These are phyloP conservation scores for Aspiorhynchus laticeps DNA, from an alignment of 2,113 vertebrate species.

Conservation along the genomic window DNA sequence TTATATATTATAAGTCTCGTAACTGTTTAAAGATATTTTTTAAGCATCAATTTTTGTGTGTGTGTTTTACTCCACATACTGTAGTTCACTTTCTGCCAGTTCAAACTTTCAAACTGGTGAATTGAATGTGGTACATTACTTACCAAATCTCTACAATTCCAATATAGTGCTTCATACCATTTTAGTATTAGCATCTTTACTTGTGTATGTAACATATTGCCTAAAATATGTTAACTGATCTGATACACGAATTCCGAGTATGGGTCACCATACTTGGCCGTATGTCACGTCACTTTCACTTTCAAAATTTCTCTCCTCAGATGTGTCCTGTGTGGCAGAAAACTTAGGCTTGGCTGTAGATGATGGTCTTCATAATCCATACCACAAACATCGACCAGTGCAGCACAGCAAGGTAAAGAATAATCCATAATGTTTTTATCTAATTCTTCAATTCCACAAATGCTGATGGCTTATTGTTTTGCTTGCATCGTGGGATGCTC, in stretches of 20 bases:
- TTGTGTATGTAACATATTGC: neutral
- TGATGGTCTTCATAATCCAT: conserved; percentile 57
- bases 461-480: neutral
- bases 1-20: neutral
- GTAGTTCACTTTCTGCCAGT: neutral
- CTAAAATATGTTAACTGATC: no score
- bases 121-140: neutral
- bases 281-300: no score
- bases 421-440: neutral
- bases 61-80: neutral
- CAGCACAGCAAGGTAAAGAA: conserved; percentile 77
- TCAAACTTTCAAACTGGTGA: neutral
- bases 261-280: no score
- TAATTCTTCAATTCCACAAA: neutral
- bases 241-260: no score
- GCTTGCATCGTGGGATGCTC: neutral
- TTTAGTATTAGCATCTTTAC: neutral
- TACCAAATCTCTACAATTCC: neutral
- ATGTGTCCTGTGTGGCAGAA: conserved; percentile 68
- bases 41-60: neutral
- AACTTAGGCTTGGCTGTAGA: conserved; percentile 52
- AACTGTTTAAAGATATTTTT: neutral
- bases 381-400: conserved; percentile 64
- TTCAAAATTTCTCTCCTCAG: conserved; percentile 61
- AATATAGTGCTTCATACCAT: neutral